Evolutionary conservation across 2,113 vertebrate genomes (phyloP).

Genomic region (Conger conger): DNA sequence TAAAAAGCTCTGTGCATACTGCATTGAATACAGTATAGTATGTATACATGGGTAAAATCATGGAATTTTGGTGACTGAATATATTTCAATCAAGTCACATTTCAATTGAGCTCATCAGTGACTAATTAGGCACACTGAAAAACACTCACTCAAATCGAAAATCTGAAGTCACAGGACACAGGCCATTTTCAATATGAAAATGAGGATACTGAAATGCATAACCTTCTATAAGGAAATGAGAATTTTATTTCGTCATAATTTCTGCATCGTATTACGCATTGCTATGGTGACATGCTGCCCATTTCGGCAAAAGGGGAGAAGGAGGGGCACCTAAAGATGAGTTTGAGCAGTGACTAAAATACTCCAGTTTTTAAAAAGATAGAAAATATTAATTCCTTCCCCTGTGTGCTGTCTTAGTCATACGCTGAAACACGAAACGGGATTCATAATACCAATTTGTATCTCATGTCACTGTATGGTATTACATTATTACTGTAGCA

Average conservation of each 20-base stretch:
- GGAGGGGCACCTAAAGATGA: too few relatives aligned
- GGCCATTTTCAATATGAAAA: background rate
- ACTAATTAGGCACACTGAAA: background rate
- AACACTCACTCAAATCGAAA: background rate
- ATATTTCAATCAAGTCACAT: background rate
- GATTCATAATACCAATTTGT: background rate
- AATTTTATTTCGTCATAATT: background rate
- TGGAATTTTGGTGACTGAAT: background rate
- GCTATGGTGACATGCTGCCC: too few relatives aligned
- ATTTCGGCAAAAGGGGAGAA: too few relatives aligned
- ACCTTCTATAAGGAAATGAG: background rate
- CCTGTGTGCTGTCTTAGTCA: background rate
- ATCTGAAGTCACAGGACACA: background rate
- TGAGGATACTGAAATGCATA: background rate
- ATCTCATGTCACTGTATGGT: background rate
- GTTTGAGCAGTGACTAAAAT: background rate
- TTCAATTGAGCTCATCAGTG: background rate
- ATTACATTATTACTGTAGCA: background rate
- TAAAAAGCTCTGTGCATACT: background rate
- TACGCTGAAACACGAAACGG: background rate
- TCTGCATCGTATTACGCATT: background rate
- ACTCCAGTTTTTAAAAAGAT: background rate
- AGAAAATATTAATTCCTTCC: background rate
- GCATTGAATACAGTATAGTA: background rate
- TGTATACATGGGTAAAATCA: background rate